Percentiles rank a stretch among this genome's conserved stretches.
Evolutionary conservation across 2,888 invertebrate species (phyloP).

Genomic region (Idaea straminata): DNA sequence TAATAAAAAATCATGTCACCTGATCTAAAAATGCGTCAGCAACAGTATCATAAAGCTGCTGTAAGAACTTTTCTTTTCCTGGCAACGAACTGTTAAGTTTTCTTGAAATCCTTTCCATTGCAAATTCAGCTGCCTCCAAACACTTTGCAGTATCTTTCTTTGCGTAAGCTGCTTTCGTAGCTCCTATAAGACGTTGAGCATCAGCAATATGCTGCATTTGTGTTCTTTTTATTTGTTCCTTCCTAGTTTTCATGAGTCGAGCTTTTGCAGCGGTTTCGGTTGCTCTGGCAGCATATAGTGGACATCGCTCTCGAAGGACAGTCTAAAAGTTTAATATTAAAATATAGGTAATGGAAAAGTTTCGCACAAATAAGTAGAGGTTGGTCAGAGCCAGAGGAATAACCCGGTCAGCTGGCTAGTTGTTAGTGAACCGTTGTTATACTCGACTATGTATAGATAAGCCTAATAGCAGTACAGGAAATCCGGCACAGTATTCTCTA

Average conservation of each 20-base stretch:
- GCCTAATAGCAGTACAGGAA: slow-evolving; percentile 26
- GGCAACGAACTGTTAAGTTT: slow-evolving; percentile 56
- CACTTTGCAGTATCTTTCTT: slow-evolving; percentile 60
- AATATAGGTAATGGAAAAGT: slow-evolving; percentile 25
- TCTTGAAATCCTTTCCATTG: slow-evolving; percentile 63
- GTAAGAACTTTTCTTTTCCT: slow-evolving; percentile 62
- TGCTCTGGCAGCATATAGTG: slow-evolving; percentile 63
- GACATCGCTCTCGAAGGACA: slow-evolving; percentile 63
- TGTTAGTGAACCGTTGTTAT: slow-evolving; percentile 9
- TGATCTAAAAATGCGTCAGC: slow-evolving; percentile 66
- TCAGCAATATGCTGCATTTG: slow-evolving; percentile 59
- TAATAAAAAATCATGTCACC: slow-evolving; percentile 34
- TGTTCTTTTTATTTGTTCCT: slow-evolving; percentile 51
- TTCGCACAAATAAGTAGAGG: slow-evolving; percentile 4
- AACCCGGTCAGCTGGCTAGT: slow-evolving; percentile 7
- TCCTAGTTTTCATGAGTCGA: slow-evolving; percentile 53
- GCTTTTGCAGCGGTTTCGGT: slow-evolving; percentile 52
- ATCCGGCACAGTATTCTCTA: slow-evolving; percentile 16
- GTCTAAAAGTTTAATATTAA: slow-evolving; percentile 38
- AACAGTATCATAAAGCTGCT: slow-evolving; percentile 58
- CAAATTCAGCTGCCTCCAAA: slow-evolving; percentile 65
- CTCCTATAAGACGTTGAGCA: slow-evolving; percentile 55
- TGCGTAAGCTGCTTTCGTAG: slow-evolving; percentile 44
- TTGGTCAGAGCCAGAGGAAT: slow-evolving; percentile 18
- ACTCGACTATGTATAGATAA: slow-evolving; percentile 20